phyloP scores from a whole-genome alignment of 1,140 invertebrate species.

The Eulimnadia texana region DNA sequence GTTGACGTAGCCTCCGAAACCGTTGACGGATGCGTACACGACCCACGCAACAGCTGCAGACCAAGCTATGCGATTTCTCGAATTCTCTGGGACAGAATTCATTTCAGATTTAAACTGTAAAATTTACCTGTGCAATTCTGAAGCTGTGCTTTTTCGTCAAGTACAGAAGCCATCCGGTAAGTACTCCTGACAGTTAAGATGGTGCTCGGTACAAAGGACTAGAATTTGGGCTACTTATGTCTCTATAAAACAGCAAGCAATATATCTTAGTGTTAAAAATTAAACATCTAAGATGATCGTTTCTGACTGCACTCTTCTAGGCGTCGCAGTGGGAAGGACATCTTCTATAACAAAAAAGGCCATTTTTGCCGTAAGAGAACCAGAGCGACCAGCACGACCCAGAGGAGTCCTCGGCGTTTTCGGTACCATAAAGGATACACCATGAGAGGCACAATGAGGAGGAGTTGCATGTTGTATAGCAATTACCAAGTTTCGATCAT shows the following conservation, averaged over 20 bases:
- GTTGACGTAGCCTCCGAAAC: slow-evolving; percentile 54
- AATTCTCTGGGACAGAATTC: slow-evolving; percentile 40
- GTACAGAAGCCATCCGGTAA: slow-evolving; percentile 7
- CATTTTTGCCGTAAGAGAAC: background rate
- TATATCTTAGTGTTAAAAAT: too few relatives aligned
- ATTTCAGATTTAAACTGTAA: background rate
- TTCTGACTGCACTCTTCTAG: background rate
- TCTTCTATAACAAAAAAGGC: background rate
- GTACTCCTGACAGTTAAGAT: slow-evolving; percentile 11
- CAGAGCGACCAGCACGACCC: background rate
- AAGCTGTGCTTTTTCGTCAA: background rate
- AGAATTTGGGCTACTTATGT: slow-evolving; percentile 32
- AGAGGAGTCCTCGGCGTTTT: slow-evolving; percentile 17
- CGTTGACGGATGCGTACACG: slow-evolving; percentile 58
- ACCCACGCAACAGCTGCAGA: slow-evolving; percentile 46
- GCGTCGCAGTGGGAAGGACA: background rate
- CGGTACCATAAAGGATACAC: too few relatives aligned
- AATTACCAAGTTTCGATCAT: slow-evolving; percentile 58
- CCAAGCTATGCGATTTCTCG: slow-evolving; percentile 43
- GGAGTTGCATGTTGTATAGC: slow-evolving; percentile 70
- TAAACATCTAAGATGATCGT: too few relatives aligned
- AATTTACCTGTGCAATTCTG: background rate
- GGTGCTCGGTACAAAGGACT: slow-evolving; percentile 42
- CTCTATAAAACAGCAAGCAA: slow-evolving; percentile 23
- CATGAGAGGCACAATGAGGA: slow-evolving; percentile 49